phyloP scores from a whole-genome alignment of 2,797 vertebrate genomes.

The Typhlichthys eigenmanni region DNA sequence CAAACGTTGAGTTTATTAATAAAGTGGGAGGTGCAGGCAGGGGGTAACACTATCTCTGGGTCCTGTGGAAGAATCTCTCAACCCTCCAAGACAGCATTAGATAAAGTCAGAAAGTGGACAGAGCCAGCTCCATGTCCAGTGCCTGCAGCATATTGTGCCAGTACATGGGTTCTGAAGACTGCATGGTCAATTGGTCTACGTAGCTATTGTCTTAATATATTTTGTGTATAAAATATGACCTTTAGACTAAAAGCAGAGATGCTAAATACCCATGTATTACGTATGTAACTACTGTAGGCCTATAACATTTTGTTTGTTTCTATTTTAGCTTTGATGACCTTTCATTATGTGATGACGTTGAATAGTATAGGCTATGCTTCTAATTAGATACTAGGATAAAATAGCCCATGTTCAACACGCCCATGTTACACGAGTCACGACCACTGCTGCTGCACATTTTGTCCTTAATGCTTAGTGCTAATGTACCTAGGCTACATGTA shows the following conservation, averaged over 20 bases:
- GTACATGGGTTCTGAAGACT: background rate
- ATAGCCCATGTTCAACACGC: too few species aligned
- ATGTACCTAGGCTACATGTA: background rate
- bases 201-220: background rate
- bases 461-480: too few species aligned
- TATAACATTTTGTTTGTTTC: background rate
- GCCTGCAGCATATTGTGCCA: slow-evolving; percentile 31
- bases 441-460: too few species aligned
- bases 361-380: too few species aligned
- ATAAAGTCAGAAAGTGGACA: slow-evolving; percentile 42
- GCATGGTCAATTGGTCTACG: too few species aligned
- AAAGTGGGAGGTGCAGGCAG: slow-evolving; percentile 47
- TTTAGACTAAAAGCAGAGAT: background rate
- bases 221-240: background rate
- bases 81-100: slow-evolving; percentile 33
- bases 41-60: slow-evolving; percentile 64
- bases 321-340: background rate
- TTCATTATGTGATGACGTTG: too few species aligned
- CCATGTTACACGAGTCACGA: too few species aligned
- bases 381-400: too few species aligned
- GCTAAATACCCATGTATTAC: background rate
- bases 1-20: slow-evolving; percentile 74
- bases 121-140: slow-evolving; percentile 37
- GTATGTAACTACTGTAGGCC: slow-evolving; percentile 5
- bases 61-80: slow-evolving; percentile 36